phyloP scores from a whole-genome alignment of 2,888 invertebrate species.

The Strigamia transsilvanica region DNA sequence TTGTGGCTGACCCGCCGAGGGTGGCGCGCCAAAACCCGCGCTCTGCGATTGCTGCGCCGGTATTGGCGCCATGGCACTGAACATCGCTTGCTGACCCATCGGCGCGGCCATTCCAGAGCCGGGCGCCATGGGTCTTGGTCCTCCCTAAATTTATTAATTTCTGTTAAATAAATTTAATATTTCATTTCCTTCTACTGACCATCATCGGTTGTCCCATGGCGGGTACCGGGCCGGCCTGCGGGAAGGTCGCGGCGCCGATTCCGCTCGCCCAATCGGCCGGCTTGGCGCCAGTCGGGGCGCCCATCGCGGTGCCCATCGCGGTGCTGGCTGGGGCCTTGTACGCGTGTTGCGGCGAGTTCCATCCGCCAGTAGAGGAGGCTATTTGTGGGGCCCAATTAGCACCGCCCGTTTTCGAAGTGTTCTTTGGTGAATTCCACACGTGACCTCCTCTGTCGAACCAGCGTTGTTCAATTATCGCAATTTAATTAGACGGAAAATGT shows the following conservation, averaged over 20 bases:
- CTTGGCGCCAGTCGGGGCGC: constrained; percentile 33
- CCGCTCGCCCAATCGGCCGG: constrained; percentile 56
- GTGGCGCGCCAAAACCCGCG: constrained; percentile 26
- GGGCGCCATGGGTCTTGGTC: constrained; percentile 70
- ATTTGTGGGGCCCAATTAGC: constrained; percentile 81
- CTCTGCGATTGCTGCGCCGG: constrained; percentile 46
- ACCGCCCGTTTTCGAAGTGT: constrained; percentile 78
- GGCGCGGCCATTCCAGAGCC: constrained; percentile 48
- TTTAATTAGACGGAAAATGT: no score
- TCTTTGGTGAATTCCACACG: constrained; percentile 86
- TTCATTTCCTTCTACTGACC: no score
- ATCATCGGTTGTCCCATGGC: constrained; percentile 41
- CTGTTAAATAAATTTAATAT: no score
- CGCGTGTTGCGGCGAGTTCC: constrained; percentile 56
- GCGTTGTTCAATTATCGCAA: neutral
- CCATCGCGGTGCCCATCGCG: neutral
- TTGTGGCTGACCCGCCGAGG: constrained; percentile 4
- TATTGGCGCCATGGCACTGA: constrained; percentile 50
- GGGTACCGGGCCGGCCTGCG: constrained; percentile 48
- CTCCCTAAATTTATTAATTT: no score
- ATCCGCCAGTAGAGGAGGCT: constrained; percentile 55
- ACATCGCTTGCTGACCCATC: constrained; percentile 54
- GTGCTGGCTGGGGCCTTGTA: constrained; percentile 54
- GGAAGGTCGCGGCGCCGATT: constrained; percentile 54
- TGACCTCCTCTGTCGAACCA: constrained; percentile 76